Evolutionary conservation across 1,140 invertebrate genomes (phyloP).

Genomic region (Panagrolaimus sp.): DNA sequence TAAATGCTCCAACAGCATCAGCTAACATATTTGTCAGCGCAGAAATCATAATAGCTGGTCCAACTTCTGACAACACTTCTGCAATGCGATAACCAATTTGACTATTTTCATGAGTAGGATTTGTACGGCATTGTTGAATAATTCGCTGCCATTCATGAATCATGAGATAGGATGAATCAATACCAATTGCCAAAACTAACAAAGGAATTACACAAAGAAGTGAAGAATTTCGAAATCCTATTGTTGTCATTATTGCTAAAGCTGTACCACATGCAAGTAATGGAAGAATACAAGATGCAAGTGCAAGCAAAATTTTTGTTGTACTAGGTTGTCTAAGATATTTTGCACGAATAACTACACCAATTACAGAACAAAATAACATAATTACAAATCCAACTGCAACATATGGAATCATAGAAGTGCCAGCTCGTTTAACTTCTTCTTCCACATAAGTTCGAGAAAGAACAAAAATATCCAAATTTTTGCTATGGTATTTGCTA

Average conservation of each 20-base stretch:
- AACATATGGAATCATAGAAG: conserved; percentile 37
- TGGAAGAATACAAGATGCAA: conserved; percentile 42
- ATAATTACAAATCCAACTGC: conserved; percentile 42
- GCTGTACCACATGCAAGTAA: conserved; percentile 52
- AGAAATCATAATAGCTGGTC: conserved; percentile 49
- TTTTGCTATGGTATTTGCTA: conserved; percentile 37
- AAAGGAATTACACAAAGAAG: conserved; percentile 58
- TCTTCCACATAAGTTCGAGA: conserved; percentile 29
- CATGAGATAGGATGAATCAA: conserved; percentile 51
- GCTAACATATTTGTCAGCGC: conserved; percentile 48
- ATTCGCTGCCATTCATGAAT: conserved; percentile 47
- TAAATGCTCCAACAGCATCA: conserved; percentile 42
- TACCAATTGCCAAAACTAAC: conserved; percentile 50
- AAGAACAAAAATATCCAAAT: conserved; percentile 27
- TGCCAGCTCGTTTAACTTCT: conserved; percentile 38
- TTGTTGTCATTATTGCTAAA: conserved; percentile 45
- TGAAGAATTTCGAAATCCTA: conserved; percentile 41
- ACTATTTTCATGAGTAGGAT: conserved; percentile 11
- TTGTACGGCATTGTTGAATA: conserved; percentile 29
- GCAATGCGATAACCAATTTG: neutral
- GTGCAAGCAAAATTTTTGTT: conserved; percentile 39
- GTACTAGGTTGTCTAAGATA: conserved; percentile 36
- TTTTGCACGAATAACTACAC: conserved; percentile 36
- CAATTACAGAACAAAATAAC: conserved; percentile 35
- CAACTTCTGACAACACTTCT: conserved; percentile 40